Conservation (phyloP, 2,797 vertebrate species). For the Cetoscarus ocellatus region DNA sequence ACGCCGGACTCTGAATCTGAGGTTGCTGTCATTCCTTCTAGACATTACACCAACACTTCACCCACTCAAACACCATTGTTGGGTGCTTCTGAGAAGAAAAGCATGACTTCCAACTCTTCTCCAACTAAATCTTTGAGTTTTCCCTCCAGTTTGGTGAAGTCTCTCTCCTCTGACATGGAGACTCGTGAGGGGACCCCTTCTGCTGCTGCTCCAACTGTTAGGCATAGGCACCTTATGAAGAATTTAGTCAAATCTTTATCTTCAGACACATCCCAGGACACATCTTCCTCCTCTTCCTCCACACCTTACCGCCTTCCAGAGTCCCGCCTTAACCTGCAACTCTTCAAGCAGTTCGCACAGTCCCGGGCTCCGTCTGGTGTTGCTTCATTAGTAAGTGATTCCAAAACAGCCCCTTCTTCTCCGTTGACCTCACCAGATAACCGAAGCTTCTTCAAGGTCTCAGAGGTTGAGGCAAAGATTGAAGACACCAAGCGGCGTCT, state of each 20-base stretch:
- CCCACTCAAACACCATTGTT: constrained; percentile 65
- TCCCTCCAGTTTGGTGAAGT: constrained; percentile 90
- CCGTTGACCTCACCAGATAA: constrained; percentile 91
- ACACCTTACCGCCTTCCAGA: constrained; percentile 86
- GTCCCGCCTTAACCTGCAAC: constrained; percentile 93
- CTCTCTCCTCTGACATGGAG: constrained; percentile 91
- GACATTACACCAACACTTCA: constrained; percentile 69
- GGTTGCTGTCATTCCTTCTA: constrained; percentile 54
- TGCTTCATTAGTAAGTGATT: constrained; percentile 79
- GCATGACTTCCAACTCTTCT: constrained; percentile 79
- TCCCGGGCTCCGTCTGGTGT: constrained; percentile 82
- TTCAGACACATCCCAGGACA: constrained; percentile 92
- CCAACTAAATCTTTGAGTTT: constrained; percentile 87
- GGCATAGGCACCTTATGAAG: constrained; percentile 95
- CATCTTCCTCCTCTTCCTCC: constrained; percentile 79
- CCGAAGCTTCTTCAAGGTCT: constrained; percentile 96
- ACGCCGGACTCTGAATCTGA: constrained; percentile 67
- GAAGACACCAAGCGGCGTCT: constrained; percentile 97
- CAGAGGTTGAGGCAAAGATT: constrained; percentile 96
- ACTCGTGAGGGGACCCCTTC: constrained; percentile 83
- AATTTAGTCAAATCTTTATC: constrained; percentile 96
- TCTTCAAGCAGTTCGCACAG: constrained; percentile 97
- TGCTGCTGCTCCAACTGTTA: constrained; percentile 72
- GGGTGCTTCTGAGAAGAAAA: constrained; percentile 51
- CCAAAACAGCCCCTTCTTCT: constrained; percentile 95